Percentiles rank a stretch among this genome's conserved stretches.
These are phyloP conservation scores for Eclectus roratus DNA, from an alignment of 2,113 vertebrate species.

Conservation along the genomic window DNA sequence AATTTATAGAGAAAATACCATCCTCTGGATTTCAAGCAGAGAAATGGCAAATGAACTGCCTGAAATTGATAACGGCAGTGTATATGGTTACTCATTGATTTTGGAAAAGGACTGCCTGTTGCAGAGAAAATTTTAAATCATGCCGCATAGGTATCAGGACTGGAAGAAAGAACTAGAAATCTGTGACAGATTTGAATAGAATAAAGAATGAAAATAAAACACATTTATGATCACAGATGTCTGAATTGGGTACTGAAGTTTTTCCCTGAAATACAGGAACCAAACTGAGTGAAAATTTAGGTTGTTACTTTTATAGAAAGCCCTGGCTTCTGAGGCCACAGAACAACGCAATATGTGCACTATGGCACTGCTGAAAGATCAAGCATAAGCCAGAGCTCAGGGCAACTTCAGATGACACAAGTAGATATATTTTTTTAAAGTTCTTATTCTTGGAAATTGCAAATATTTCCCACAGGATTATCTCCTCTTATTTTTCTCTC, in stretches of 20 bases:
- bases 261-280: background rate
- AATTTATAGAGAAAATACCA: background rate
- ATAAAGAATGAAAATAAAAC: background rate
- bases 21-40: slow-evolving; percentile 19
- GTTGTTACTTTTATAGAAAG: background rate
- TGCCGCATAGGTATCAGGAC: background rate
- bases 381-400: background rate
- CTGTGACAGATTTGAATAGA: background rate
- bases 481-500: background rate
- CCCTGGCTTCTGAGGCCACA: background rate
- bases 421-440: background rate
- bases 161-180: background rate
- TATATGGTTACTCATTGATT: background rate
- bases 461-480: background rate
- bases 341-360: background rate
- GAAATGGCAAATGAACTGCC: slow-evolving; percentile 1
- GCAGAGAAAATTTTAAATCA: background rate
- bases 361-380: background rate
- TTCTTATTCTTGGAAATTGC: background rate
- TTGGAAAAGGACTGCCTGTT: background rate
- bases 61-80: background rate
- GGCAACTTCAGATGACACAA: background rate
- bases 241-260: background rate
- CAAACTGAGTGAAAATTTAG: background rate
- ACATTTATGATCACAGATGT: background rate